These are phyloP conservation scores for Arbacia lixula DNA, from an alignment of 53 echinoderm and acorn worm species.

Conservation along the genomic window DNA sequence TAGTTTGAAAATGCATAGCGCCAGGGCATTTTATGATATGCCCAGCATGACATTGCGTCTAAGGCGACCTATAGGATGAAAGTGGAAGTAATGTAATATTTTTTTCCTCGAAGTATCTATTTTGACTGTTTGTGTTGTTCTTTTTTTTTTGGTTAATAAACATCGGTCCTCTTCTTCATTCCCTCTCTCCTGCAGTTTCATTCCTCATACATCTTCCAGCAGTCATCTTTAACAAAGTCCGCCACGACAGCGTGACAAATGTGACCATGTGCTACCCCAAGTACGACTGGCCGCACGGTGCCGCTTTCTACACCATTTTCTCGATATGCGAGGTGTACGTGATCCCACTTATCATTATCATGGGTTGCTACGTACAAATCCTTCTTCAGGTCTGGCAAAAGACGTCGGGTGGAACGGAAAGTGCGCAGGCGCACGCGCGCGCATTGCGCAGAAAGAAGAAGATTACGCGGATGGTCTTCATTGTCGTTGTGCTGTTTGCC, in stretches of 20 bases:
- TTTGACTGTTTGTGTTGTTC: too few relatives aligned
- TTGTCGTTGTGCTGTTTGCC: conserved; percentile 93
- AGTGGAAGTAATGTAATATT: too few relatives aligned
- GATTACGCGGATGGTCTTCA: conserved; percentile 97
- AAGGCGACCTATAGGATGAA: too few relatives aligned
- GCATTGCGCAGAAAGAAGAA: conserved; percentile 88
- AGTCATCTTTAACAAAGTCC: conserved; percentile 59
- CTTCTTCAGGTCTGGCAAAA: conserved; percentile 92
- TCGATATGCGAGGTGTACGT: conserved; percentile 76
- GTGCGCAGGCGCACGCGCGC: conserved; percentile 95
- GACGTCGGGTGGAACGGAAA: conserved; percentile 91
- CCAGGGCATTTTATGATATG: too few relatives aligned
- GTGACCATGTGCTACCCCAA: conserved; percentile 1
- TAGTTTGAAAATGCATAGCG: too few relatives aligned
- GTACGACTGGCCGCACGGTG: conserved; percentile 13
- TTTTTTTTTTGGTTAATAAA: too few relatives aligned
- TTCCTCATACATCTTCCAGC: conserved; percentile 73
- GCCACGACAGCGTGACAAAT: conserved; percentile 19
- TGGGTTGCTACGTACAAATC: conserved; percentile 89
- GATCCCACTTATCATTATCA: conserved; percentile 79
- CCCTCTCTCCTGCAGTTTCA: conserved; percentile 53
- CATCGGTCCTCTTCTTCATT: neutral
- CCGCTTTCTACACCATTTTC: conserved; percentile 56
- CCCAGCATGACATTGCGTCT: too few relatives aligned
- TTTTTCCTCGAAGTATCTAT: too few relatives aligned